Evolutionary conservation across 1,140 invertebrate species (phyloP).

Genomic region (Caerostris darwini): DNA sequence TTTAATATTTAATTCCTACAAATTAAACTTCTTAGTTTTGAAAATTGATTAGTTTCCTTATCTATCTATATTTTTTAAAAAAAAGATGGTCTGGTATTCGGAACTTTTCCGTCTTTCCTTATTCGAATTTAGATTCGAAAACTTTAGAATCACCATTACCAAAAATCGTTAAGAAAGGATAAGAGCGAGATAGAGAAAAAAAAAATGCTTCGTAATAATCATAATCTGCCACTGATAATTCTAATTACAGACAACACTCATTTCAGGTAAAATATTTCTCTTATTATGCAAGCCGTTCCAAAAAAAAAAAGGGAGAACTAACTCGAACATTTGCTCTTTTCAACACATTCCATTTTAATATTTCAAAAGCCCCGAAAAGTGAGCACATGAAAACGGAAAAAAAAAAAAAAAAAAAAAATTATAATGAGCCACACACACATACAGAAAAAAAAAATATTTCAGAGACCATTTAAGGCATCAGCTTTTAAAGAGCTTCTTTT

Average conservation of each 20-base stretch:
- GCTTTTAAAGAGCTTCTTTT: constrained; percentile 74
- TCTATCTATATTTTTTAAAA: background rate
- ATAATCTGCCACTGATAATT: constrained; percentile 59
- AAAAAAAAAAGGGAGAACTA: constrained; percentile 36
- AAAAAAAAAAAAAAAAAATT: constrained; percentile 30
- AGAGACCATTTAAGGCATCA: constrained; percentile 71
- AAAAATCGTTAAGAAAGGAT: background rate
- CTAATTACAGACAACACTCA: constrained; percentile 53
- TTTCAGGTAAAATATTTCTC: constrained; percentile 63
- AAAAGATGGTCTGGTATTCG: background rate
- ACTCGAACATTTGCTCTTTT: constrained; percentile 11
- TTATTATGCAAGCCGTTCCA: constrained; percentile 21
- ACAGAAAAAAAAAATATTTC: constrained; percentile 56
- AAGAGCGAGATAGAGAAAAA: background rate
- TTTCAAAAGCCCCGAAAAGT: constrained; percentile 61
- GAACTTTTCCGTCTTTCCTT: background rate
- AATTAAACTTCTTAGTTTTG: background rate
- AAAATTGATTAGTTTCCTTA: background rate
- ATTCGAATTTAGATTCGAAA: constrained; percentile 7
- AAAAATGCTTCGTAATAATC: constrained; percentile 1
- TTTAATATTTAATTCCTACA: background rate
- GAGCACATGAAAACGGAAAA: constrained; percentile 1
- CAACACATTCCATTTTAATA: constrained; percentile 75
- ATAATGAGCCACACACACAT: constrained; percentile 6
- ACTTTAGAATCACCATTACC: constrained; percentile 31